phyloP scores from a whole-genome alignment of 2,888 invertebrate genomes.

The Dicyrtomina minuta region DNA sequence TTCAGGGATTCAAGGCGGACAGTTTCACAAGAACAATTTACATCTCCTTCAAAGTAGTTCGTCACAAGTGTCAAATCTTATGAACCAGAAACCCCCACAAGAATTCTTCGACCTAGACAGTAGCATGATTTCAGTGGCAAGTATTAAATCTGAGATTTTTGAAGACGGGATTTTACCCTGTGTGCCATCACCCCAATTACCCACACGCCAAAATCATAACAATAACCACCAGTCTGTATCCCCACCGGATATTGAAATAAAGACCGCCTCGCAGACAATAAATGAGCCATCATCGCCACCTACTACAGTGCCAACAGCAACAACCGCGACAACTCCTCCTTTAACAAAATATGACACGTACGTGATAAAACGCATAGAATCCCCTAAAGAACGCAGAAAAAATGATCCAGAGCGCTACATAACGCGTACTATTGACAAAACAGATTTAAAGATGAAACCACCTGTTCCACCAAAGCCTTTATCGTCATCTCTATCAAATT shows the following conservation, averaged over 20 bases:
- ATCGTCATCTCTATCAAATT: constrained; percentile 18
- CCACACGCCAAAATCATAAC: neutral
- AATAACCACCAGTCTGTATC: neutral
- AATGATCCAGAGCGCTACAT: constrained; percentile 73
- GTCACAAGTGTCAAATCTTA: constrained; percentile 33
- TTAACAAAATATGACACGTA: constrained; percentile 26
- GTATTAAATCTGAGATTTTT: constrained; percentile 51
- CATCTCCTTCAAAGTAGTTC: constrained; percentile 12
- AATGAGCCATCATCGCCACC: neutral
- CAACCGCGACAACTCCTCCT: neutral
- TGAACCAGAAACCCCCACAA: constrained; percentile 47
- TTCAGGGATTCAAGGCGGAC: neutral
- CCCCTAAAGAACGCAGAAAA: constrained; percentile 63
- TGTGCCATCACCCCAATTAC: neutral
- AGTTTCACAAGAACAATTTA: constrained; percentile 7
- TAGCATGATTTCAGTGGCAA: constrained; percentile 52
- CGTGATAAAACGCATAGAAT: constrained; percentile 54
- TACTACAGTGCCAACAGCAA: neutral
- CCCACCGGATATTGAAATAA: neutral
- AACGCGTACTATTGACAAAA: constrained; percentile 63
- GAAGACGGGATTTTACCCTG: constrained; percentile 11
- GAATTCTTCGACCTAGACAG: constrained; percentile 48
- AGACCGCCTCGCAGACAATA: neutral
- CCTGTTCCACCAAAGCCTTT: constrained; percentile 46
- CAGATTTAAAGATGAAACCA: constrained; percentile 40